Evolutionary conservation across 2,113 vertebrate species (phyloP), one percentile per base, ranked within the genome.

Genomic region (Odobenus rosmarus): DNA sequence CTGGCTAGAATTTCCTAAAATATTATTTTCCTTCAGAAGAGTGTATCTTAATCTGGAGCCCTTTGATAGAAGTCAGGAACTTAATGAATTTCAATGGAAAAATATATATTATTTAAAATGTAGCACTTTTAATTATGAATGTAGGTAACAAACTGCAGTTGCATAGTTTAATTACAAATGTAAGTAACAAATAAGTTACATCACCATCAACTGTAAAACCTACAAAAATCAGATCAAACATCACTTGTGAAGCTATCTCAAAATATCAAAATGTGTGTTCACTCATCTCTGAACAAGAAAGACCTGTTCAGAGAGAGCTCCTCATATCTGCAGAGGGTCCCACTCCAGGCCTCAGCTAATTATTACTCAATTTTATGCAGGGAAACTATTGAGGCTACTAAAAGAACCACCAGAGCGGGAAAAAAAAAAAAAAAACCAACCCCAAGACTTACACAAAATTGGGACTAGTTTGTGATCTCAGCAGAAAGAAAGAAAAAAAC

Each of bases 161-260:
- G 31, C 8, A 80, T 72, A 42, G 39, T 26, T 31, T 77, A 77
- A 31, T 77, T 77, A 31, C 19, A 26, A 74, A 74, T 26, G 0
- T 36, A 77, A 49, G 26, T 49, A 31, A 77, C 26, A 51, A 77
- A 77, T 77, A 26, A 51, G 36, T 12, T 74, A 7, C 21, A 71
- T 16, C 77, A 49, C 36, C 23, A 57, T 49, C 11, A 51, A 91
- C 39, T 69, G 31, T 49, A 79, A 95, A 51, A 57, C 57, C 46
- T 67, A 95, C 2, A 85, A 39, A 85, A 90, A 67, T 85, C 80
- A 90, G 28, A 77, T n/a, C n/a, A 95, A 51, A 31, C 39, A 93
- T 36, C 5, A 86, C 6, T 53, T 74, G 21, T 88, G 49, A 36
- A 28, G 74, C 23, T 82, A 92, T 31, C 64, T 82, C n/a, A 92